A percentile compares a stretch with the other conserved stretches of the same genome.
Conservation (phyloP, 2,113 vertebrate species). For the Nyctibius bracteatus region DNA sequence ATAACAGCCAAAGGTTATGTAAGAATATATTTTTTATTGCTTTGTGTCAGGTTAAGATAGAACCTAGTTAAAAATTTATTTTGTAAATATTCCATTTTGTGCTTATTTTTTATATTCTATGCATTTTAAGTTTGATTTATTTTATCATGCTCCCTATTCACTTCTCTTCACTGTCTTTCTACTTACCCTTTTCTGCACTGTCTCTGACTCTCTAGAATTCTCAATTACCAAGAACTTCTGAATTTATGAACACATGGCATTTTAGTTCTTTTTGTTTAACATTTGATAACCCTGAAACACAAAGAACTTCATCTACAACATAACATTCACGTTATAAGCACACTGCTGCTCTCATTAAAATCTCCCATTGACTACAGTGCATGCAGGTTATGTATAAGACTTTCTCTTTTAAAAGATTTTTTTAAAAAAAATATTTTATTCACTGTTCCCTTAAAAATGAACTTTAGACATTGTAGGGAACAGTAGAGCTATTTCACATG, state of each 20-base stretch:
- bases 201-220: not conserved
- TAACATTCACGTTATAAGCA: not conserved
- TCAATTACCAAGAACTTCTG: not conserved
- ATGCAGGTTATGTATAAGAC: not conserved
- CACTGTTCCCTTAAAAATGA: not conserved
- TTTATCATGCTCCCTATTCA: not conserved
- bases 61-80: not conserved
- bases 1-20: not conserved
- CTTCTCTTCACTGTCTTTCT: not conserved
- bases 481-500: not conserved
- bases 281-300: not conserved
- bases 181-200: not conserved
- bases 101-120: not conserved
- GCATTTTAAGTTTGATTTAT: not conserved
- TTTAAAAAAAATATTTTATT: not conserved
- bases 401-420: not conserved
- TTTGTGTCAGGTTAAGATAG: not conserved
- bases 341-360: not conserved
- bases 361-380: not conserved
- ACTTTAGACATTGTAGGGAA: not conserved
- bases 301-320: not conserved
- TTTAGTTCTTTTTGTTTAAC: not conserved
- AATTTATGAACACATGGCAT: not conserved
- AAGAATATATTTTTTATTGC: not conserved
- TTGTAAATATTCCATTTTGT: not conserved